Evolutionary conservation across 2,888 invertebrate species (phyloP).

Genomic region (Conchocele bisecta): DNA sequence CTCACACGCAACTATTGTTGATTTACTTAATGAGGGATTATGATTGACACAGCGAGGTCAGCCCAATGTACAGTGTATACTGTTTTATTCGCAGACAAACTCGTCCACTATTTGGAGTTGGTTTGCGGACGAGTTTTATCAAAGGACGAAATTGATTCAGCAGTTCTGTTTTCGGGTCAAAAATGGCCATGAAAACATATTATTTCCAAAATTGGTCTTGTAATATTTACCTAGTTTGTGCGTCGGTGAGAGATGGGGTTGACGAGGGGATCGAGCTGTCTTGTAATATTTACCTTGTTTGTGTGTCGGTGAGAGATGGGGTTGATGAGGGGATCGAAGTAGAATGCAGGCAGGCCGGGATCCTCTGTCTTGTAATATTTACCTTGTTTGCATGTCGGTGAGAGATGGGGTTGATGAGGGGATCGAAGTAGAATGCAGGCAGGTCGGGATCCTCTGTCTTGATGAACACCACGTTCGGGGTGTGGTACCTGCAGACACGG

Average conservation of each 20-base stretch:
- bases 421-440: conserved; percentile 99
- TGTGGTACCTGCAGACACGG: conserved; percentile 92
- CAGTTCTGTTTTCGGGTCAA: no score
- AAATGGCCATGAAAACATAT: no score
- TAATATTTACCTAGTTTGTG: conserved; percentile 74
- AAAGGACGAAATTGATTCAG: no score
- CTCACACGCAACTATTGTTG: no score
- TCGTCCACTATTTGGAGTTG: no score
- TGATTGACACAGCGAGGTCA: no score
- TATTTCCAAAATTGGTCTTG: no score
- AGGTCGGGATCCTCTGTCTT: conserved; percentile 99
- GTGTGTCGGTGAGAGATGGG: conserved; percentile 92
- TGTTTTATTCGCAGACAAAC: no score
- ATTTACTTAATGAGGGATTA: no score
- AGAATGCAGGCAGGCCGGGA: conserved; percentile 99
- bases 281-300: conserved; percentile 75
- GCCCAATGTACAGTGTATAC: no score
- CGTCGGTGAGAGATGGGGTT: conserved; percentile 96
- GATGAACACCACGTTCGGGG: conserved; percentile 99
- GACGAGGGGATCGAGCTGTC: conserved; percentile 97
- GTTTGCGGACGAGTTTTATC: no score
- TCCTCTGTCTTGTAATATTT: conserved; percentile 89
- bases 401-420: conserved; percentile 99
- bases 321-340: conserved; percentile 98
- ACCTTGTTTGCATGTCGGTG: conserved; percentile 85